Evolutionary conservation across 2,797 vertebrate species (phyloP), one percentile per base, ranked within the genome.

Genomic region (Fundulus diaphanus): DNA sequence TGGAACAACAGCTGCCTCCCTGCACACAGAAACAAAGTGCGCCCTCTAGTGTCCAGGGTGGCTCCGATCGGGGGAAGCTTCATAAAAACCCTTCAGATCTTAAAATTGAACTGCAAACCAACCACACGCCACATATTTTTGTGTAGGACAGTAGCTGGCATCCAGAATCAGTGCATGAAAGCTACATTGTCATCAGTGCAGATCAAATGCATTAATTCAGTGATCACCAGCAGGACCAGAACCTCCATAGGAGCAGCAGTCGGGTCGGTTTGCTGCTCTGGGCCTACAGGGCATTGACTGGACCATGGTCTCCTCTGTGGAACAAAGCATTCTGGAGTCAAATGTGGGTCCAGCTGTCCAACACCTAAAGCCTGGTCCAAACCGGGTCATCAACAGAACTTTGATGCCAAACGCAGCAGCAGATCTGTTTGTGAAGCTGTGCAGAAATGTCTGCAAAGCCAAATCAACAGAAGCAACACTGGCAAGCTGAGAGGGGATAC

Each of bases 331-430:
- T 57, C 52, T 56, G 11, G 52, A 56, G 40, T 42, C 40, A 42
- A 42, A 42, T 42, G 11, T 42, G 40, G 11, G 40, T 42, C 40
- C 40, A 42, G 7, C 40, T 42, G 1, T 15, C 44, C 44, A 13
- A 44, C 54, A 54, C 11, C n/a, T 13, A n/a, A 24, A 16, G 27
- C 27, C 31, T 15, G 56, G 56, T 59, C 29, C 31, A 31, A 33
- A 59, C 56, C 8, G 56, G 56, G 29, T 59, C 29, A 8, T 18
- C 29, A 67, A 7, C 65, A 67, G 42, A 67, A 44, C 65, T 40
- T 44, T 42, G 40, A 44, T 66, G 27, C 37, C n/a, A 59, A 67
- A 67, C 65, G 6, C 65, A 67, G 63, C 40, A 66, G 63, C 63
- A 16, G 37, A 40, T n/a, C 35, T n/a, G 12, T 13, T 35, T 20